These are phyloP conservation scores for Corvus cornix DNA, from an alignment of 2,113 vertebrate genomes.

Conservation along the genomic window DNA sequence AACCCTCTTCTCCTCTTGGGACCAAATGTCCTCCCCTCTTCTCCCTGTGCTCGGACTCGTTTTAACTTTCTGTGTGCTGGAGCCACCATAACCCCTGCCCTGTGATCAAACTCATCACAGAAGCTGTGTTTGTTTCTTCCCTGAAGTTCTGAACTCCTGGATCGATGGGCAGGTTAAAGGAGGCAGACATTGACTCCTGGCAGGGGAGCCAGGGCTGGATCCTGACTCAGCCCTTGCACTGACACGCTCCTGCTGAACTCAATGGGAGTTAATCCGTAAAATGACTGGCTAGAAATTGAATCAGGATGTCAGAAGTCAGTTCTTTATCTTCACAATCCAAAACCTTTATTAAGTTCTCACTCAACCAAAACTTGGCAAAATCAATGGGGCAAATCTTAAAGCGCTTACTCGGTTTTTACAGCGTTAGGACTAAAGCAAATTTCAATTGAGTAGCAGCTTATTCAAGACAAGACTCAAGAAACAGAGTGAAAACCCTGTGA, in stretches of 20 bases:
- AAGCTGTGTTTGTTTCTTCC: not conserved
- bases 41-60: not conserved
- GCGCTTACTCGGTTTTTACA: slow-evolving; percentile 4
- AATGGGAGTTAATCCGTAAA: slow-evolving; percentile 25
- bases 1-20: not conserved
- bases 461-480: not conserved
- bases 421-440: slow-evolving; percentile 15
- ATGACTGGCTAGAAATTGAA: slow-evolving; percentile 39
- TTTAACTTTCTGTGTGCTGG: not conserved
- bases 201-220: not conserved
- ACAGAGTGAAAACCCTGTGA: not conserved
- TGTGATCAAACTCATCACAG: not conserved
- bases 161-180: not conserved
- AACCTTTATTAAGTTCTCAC: slow-evolving; percentile 61
- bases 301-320: slow-evolving; percentile 50
- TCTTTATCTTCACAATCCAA: slow-evolving; percentile 49
- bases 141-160: not conserved
- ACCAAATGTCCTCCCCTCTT: not conserved
- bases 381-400: slow-evolving; percentile 52
- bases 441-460: slow-evolving; percentile 20
- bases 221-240: slow-evolving; percentile 3
- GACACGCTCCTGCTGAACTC: slow-evolving; percentile 17
- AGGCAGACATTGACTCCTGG: not conserved
- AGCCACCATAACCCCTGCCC: not conserved
- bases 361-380: slow-evolving; percentile 59